Evolutionary conservation across 2,797 vertebrate genomes (phyloP).

Genomic region (Pogoniulus pusillus): DNA sequence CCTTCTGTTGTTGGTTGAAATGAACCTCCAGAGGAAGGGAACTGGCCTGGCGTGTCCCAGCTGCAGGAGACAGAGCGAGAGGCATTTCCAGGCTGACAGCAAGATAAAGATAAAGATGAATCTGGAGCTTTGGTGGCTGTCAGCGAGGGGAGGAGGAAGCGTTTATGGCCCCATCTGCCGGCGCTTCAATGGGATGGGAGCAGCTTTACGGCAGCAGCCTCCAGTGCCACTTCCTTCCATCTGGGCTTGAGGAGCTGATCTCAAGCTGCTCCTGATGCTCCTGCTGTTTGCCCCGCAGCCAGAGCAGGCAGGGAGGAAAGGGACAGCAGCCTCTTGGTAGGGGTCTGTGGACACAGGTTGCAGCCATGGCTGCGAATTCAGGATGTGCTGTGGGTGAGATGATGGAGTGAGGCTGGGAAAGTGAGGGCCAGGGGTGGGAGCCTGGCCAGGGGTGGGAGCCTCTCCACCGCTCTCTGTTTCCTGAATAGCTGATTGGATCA

Average conservation of each 20-base stretch:
- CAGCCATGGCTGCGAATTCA: neutral
- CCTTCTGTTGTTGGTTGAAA: conserved; percentile 12
- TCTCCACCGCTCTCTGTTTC: fast-evolving
- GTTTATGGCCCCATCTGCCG: conserved; percentile 78
- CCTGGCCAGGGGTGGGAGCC: neutral
- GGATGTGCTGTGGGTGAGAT: neutral
- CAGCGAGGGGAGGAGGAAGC: conserved; percentile 74
- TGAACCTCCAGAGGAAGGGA: conserved; percentile 67
- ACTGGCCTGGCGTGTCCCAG: conserved; percentile 61
- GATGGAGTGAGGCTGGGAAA: neutral
- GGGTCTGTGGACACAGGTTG: neutral
- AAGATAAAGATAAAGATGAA: conserved; percentile 75
- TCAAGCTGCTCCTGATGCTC: conserved; percentile 71
- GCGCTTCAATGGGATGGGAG: conserved; percentile 71
- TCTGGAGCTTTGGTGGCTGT: conserved; percentile 67
- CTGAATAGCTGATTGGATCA: neutral
- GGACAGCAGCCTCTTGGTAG: neutral
- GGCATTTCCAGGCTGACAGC: conserved; percentile 79
- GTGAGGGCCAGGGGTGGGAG: fast-evolving
- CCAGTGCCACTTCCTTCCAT: conserved; percentile 75
- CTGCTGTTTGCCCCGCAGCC: neutral
- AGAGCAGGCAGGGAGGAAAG: conserved; percentile 55
- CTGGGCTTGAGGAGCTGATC: conserved; percentile 68
- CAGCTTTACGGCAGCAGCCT: conserved; percentile 73
- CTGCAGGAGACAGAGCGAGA: conserved; percentile 70